Conservation (phyloP, 2,113 vertebrate species). For the Acrocephalus arundinaceus region DNA sequence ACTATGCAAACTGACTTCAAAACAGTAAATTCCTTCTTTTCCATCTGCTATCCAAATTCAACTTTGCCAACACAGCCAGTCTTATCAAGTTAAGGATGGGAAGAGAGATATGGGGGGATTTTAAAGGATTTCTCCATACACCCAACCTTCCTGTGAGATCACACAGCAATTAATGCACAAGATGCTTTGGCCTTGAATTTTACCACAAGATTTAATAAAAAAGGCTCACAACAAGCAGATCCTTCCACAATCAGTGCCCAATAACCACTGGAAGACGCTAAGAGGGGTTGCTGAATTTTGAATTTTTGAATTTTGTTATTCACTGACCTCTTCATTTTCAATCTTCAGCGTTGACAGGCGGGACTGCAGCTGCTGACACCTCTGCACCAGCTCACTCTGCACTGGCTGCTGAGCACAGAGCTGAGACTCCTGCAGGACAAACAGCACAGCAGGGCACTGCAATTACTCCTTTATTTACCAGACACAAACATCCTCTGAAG, state of each 20-base stretch:
- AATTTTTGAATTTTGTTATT: not conserved
- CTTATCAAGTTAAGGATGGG: not conserved
- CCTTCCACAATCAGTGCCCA: not conserved
- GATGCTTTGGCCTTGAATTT: not conserved
- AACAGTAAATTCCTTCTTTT: not conserved
- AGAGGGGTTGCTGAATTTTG: not conserved
- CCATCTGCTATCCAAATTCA: not conserved
- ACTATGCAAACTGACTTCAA: not conserved
- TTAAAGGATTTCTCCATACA: not conserved
- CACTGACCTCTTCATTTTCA: slow-evolving; percentile 94
- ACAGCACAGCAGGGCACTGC: not conserved
- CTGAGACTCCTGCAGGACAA: slow-evolving; percentile 82
- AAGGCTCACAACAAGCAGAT: not conserved
- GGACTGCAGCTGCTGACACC: slow-evolving; percentile 93
- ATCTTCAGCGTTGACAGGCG: slow-evolving; percentile 93
- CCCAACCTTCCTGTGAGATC: not conserved
- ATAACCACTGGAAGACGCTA: not conserved
- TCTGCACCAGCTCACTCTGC: slow-evolving; percentile 89
- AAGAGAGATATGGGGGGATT: not conserved
- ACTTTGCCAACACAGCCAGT: not conserved
- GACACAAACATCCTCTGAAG: not conserved
- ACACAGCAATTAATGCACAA: rapidly evolving
- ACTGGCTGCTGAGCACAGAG: slow-evolving; percentile 91
- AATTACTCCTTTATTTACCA: not conserved
- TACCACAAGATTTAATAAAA: not conserved